Evolutionary conservation across 2,113 vertebrate species (phyloP).

Genomic region (Oncorhynchus kisutch): DNA sequence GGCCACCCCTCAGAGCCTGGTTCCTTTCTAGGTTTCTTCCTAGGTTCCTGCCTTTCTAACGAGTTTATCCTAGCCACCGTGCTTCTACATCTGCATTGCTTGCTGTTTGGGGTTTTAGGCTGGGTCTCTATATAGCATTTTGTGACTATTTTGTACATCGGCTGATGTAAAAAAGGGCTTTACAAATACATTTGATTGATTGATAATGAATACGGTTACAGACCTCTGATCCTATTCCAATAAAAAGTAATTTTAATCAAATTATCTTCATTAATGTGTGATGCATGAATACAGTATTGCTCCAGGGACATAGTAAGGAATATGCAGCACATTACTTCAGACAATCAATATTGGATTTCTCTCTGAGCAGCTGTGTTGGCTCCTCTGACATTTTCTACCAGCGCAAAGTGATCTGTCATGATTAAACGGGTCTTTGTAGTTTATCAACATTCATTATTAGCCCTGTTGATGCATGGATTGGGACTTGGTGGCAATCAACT

Average conservation of each 20-base stretch:
- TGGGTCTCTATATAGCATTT: too few relatives aligned
- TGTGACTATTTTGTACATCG: too few relatives aligned
- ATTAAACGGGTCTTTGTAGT: constrained; percentile 71
- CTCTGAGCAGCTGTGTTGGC: constrained; percentile 73
- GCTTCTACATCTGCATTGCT: too few relatives aligned
- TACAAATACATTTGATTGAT: too few relatives aligned
- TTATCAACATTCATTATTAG: constrained; percentile 75
- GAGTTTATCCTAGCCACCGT: too few relatives aligned
- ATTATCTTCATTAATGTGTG: constrained; percentile 70
- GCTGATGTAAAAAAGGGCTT: too few relatives aligned
- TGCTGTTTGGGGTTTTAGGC: too few relatives aligned
- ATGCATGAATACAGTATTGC: constrained; percentile 66
- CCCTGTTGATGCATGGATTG: constrained; percentile 62
- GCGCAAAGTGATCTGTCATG: constrained; percentile 73
- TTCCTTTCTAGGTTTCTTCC: too few relatives aligned
- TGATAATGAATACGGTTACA: background rate
- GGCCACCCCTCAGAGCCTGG: too few relatives aligned
- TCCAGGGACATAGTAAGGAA: constrained; percentile 74
- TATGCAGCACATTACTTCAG: constrained; percentile 74
- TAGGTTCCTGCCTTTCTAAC: too few relatives aligned
- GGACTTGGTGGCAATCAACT: constrained; percentile 46
- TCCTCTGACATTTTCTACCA: constrained; percentile 75
- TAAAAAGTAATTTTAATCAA: constrained; percentile 75
- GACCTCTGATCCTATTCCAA: constrained; percentile 68
- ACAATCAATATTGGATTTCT: constrained; percentile 77